Evolutionary conservation across 2,113 vertebrate genomes (phyloP).

Genomic region (Gopherus evgoodei): DNA sequence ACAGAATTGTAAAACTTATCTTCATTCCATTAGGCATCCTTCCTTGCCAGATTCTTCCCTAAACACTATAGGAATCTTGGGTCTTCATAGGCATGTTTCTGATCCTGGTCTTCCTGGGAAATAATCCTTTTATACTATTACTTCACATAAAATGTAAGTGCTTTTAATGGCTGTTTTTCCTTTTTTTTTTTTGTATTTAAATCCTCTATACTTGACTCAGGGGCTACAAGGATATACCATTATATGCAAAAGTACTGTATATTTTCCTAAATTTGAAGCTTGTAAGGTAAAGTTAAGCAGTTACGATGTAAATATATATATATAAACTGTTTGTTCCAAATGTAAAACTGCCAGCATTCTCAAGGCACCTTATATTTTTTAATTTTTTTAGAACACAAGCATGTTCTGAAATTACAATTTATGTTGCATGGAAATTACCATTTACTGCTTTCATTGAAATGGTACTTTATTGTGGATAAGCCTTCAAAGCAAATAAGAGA

Average conservation of each 20-base stretch:
- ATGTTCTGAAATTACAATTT: constrained; percentile 84
- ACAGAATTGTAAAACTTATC: constrained; percentile 82
- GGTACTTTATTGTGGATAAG: constrained; percentile 82
- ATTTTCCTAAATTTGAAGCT: constrained; percentile 93
- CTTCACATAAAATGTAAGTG: constrained; percentile 84
- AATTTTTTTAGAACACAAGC: constrained; percentile 85
- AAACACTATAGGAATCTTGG: constrained; percentile 80
- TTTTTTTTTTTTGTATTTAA: constrained; percentile 77
- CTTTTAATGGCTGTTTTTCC: constrained; percentile 84
- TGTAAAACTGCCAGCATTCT: constrained; percentile 89
- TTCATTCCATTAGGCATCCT: constrained; percentile 86
- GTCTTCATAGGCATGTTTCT: constrained; percentile 91
- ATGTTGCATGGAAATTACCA: constrained; percentile 88
- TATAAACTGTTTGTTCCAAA: constrained; percentile 82
- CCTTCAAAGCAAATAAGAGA: constrained; percentile 80
- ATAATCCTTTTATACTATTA: constrained; percentile 86
- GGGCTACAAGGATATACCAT: constrained; percentile 90
- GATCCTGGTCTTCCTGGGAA: constrained; percentile 91
- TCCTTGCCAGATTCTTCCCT: constrained; percentile 85
- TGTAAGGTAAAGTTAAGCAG: constrained; percentile 83
- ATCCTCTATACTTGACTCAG: constrained; percentile 97
- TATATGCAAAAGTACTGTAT: constrained; percentile 94
- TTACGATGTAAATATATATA: constrained; percentile 82
- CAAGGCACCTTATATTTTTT: constrained; percentile 87
- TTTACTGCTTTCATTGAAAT: constrained; percentile 82